Conservation (phyloP, 2,888 invertebrate species). For the Netelia fuscicornis region DNA sequence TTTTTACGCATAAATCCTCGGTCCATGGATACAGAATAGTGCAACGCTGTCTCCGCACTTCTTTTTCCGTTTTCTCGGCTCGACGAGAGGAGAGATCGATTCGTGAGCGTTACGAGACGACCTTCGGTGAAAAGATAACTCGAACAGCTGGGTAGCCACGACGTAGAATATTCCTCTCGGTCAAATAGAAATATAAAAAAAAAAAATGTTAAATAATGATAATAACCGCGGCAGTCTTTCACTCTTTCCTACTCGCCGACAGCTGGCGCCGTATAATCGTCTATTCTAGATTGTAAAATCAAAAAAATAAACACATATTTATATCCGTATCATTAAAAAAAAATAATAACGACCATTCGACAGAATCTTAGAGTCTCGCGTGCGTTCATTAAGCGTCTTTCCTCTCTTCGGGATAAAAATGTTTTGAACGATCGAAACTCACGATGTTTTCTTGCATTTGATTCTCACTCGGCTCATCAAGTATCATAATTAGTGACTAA, state of each 20-base stretch:
- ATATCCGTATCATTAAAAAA: background rate
- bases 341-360: background rate
- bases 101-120: conserved; percentile 40
- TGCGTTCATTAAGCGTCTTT: conserved; percentile 11
- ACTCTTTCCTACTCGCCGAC: no score
- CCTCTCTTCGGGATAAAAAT: background rate
- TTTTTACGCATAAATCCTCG: conserved; percentile 58
- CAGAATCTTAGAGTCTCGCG: background rate
- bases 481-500: conserved; percentile 57
- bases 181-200: background rate
- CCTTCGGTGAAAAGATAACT: conserved; percentile 58
- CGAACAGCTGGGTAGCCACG: conserved; percentile 40
- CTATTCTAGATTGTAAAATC: background rate
- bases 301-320: background rate
- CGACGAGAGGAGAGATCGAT: conserved; percentile 38
- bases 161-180: conserved; percentile 28
- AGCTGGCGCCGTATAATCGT: background rate
- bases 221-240: background rate
- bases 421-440: conserved; percentile 15
- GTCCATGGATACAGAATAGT: conserved; percentile 55
- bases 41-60: conserved; percentile 42
- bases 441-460: conserved; percentile 49
- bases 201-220: background rate
- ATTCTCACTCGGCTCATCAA: conserved; percentile 45
- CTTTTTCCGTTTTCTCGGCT: conserved; percentile 27